Base-by-base conservation (phyloP, 2,797 vertebrate genomes). In the Thalassophryne amazonica region DNA sequence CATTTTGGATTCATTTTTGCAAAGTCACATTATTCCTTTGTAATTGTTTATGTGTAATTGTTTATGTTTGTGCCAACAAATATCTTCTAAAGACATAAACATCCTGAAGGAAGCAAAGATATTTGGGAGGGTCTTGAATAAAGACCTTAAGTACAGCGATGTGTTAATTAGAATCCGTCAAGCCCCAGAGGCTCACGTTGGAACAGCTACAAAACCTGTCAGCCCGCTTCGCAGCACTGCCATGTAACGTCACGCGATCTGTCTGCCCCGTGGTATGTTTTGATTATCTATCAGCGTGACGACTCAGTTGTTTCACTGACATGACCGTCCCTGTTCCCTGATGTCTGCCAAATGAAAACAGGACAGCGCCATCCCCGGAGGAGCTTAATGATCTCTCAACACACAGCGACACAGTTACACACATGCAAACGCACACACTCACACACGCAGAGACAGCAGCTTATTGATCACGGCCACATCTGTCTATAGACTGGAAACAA, bases 401-500 rank as follows among this genome's bases (percentile, higher is more conserved):
- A 57, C 55, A 51, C 57, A 21, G 25, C 25, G 7, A 17, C 31
- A 34, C 23, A 30, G 11, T 21, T 7, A 13, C 9, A 13, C n/a
- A 56, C 6, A 39, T 11, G 21, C 5, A 22, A 24, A 32, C 52
- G 56, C 19, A 39, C 60, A 39, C 22, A 13, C 37, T 7, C 19
- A 45, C 31, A 10, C 43, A 50, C 58, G 75, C 53, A 58, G 36
- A 80, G 25, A 80, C 73, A 81, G 76, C 28, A 52, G 56, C 61
- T 72, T 89, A 91, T 89, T 88, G 88, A 91, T 89, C 73, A 30
- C 65, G 78, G 76, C 72, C 78, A 81, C 68, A 84, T 85, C 57
- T 60, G 75, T 79, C 79, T 70, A 84, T 80, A 71, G 73, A 83
- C 74, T 74, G 80, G 79, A 81, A 81, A 85, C 69, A 79, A 81